Evolutionary conservation across 1,140 invertebrate genomes (phyloP), one percentile per base, ranked within the genome.

Genomic region (Mycetomoellerius zeteki): DNA sequence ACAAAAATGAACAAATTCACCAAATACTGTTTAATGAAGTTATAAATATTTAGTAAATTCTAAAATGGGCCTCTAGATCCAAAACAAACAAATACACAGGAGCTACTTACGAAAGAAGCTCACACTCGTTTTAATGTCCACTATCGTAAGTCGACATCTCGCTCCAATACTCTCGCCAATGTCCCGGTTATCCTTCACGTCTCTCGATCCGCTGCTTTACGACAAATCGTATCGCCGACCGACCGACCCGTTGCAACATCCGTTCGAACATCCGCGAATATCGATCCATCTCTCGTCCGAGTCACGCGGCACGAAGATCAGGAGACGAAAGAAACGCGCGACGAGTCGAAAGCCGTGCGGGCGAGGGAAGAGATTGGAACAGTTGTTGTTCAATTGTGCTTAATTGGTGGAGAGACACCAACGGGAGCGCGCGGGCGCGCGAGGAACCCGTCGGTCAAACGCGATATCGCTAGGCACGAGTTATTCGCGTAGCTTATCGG

Each of bases 381-480:
- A 89, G 91, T 93, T 91, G 88, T 93, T 91, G 90, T 89, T 92
- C 93, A 94, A 94, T 95, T 94, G 90, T 81, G 86, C 76, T 94
- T 92, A 94, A 95, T 95, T 95, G 93, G 80, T 88, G 87, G 86
- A 89, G 81, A 89, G 67, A 67, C 65, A 75, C 85, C 80, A 85
- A 50, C 69, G 71, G 30, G 33, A 19, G 56, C 8, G 43, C 76
- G 50, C 56, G 37, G 33, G 85, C 86, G 90, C 78, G 73, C 91
- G 75, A 91, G 87, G 82, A 92, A 89, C 58, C 73, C 75, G 89
- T 86, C 81, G 80, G 58, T 88, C 78, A 67, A 89, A 60, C 30
- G 54, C 52, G 71, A 80, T 64, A 58, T 33, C 30, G 56, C 21
- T 71, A 24, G 33, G 8, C 64, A 10, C 52, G 56, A 82, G 37